Evolutionary conservation across 2,113 vertebrate species (phyloP), one percentile per base, ranked within the genome.

Genomic region (Nannospalax galili): DNA sequence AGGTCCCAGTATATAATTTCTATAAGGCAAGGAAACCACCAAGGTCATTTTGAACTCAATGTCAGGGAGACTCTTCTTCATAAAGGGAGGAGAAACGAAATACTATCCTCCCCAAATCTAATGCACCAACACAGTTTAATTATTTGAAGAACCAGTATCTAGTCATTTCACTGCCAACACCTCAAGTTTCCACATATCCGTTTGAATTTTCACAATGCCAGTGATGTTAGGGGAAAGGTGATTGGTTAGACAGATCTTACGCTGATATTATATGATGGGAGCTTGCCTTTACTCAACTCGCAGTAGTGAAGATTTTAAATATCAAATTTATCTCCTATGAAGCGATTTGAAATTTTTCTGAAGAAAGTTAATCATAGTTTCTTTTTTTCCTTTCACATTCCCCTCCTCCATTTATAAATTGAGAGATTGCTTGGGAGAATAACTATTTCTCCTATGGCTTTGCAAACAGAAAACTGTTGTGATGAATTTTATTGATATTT

Each of bases 391-490:
- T 74, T 74, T 91, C 26, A 40, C 30, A 67, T 6, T 52, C 0
- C 9, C 4, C 3, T 42, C 17, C 69, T 64, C n/a, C 35, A 86
- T 74, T 90, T 88, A 58, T n/a, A 94, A 17, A 73, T 28, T 84
- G 30, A 90, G 32, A 91, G 22, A 84, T 60, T 84, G 35, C 35
- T 94, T 77, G 87, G 75, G 2, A 94, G 93, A 95, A 56, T 78
- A 15, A 45, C 28, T 22, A 0, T 24, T 77, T 64, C 24, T 40
- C 17, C 24, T 35, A 85, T 56, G 12, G 45, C 5, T 89, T 37
- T 81, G 4, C 70, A 75, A 96, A 84, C 22, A 94, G 35, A 90
- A 78, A 91, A 67, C 64, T 10, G 3, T 85, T 90, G 73, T 48
- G 35, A 58, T 79, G 17, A 80, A 35, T 94, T 87, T 58, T 90